Evolutionary conservation across 2,888 invertebrate genomes (phyloP), one percentile per base, ranked within the genome.

Genomic region (Drosophila hamatofila): DNA sequence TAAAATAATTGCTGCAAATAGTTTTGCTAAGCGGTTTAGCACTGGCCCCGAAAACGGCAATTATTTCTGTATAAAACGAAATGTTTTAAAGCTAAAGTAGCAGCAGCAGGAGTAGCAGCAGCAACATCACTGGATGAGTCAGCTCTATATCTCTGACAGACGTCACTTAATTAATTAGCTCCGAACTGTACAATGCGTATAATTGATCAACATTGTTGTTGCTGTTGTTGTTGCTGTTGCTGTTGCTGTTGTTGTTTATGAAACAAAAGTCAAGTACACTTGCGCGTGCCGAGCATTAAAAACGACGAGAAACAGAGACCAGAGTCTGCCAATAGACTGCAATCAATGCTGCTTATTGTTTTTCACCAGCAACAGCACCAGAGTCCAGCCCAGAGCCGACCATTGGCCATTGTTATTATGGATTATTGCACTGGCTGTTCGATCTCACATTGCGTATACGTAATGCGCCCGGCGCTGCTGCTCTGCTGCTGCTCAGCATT

Each of bases 201-300:
- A 78, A 78, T 80, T 82, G 80, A 80, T 77, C 68, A 60, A 33
- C 49, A 55, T 23, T 55, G 39, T 42, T 30, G 25, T 18, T 44
- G 7, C 2, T 35, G 35, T 9, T 49, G 39, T 21, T 37, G 16
- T n/a, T 55, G 35, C n/a, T 52, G 35, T 33, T 25, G 21, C 6
- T 37, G 6, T 23, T 33, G 25, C 16, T 51, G 59, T 42, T 59
- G 62, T 78, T 83, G 84, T 68, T 79, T 79, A 72, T 73, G 80
- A 80, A 87, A 80, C 83, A 83, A 83, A 81, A 87, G 82, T 83
- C 75, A 87, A 84, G 87, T 73, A 78, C 72, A 81, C 64, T 67
- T 79, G 70, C 63, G 71, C 78, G 81, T 81, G 87, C 72, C 54
- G 61, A 65, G 80, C 68, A 82, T 80, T 82, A 70, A 83, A 81